Conservation (phyloP, 2,113 vertebrate genomes). For the Talpa occidentalis region DNA sequence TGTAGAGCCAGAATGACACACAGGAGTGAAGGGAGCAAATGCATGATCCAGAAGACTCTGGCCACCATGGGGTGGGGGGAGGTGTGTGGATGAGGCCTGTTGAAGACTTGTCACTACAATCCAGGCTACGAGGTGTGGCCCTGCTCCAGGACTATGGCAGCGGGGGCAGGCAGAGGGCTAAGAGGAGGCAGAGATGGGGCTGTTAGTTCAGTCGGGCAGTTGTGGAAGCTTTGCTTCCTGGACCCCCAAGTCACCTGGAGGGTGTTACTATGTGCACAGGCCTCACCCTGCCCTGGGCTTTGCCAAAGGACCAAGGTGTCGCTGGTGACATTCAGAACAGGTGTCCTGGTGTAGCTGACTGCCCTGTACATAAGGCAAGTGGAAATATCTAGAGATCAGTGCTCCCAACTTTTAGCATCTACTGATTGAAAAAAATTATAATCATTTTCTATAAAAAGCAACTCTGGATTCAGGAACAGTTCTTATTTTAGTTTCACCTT, state of each 20-base stretch:
- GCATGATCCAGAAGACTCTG: neutral
- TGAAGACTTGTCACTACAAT: neutral
- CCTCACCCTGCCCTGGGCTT: neutral
- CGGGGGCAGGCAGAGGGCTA: neutral
- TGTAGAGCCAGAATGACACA: neutral
- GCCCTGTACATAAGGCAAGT: neutral
- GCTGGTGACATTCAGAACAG: rapidly evolving
- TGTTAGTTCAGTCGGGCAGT: neutral
- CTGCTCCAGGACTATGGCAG: neutral
- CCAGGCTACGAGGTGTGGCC: neutral
- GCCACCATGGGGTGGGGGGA: neutral
- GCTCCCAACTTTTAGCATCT: neutral
- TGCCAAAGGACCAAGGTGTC: neutral
- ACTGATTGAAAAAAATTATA: neutral
- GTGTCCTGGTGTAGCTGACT: neutral
- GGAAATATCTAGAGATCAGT: slow-evolving; percentile 26
- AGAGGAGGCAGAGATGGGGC: neutral
- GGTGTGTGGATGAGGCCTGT: neutral
- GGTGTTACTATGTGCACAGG: rapidly evolving
- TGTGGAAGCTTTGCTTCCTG: neutral
- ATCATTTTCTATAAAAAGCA: neutral
- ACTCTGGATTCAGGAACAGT: neutral
- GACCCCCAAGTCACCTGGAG: neutral
- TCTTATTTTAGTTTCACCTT: neutral
- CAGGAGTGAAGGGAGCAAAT: neutral